phyloP scores from a whole-genome alignment of 2,888 invertebrate species.

The Xanthia togata region DNA sequence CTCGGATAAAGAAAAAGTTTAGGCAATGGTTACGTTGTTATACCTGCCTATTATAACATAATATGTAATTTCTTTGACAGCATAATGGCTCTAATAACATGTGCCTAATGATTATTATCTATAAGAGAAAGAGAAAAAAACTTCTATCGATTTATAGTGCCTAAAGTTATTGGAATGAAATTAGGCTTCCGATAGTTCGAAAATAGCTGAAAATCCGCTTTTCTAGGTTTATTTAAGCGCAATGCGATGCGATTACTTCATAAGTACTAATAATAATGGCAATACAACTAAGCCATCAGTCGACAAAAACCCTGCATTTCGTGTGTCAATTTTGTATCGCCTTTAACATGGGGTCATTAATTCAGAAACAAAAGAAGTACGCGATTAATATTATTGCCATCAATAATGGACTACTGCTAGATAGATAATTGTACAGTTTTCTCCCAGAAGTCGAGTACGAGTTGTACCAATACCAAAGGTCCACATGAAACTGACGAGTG shows the following conservation, averaged over 20 bases:
- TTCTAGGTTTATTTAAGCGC: conserved; percentile 1
- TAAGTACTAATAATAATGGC: background rate
- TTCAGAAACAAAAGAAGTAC: background rate
- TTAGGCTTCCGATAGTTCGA: background rate
- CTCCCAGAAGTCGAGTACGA: background rate
- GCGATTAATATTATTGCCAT: background rate
- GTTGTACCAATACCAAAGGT: too few relatives aligned
- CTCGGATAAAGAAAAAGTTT: conserved; percentile 15
- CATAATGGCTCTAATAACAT: conserved; percentile 35
- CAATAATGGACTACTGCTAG: background rate
- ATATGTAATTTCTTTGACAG: conserved; percentile 35
- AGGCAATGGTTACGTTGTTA: conserved; percentile 20
- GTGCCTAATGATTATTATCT: conserved; percentile 13
- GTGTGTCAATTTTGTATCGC: background rate
- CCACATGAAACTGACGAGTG: background rate
- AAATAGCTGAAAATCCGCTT: background rate
- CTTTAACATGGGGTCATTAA: background rate
- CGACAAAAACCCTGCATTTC: background rate
- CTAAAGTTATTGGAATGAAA: background rate
- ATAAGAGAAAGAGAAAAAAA: too few relatives aligned
- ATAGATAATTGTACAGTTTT: background rate
- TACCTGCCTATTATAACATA: conserved; percentile 22
- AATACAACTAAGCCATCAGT: background rate
- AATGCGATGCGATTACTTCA: conserved; percentile 3
- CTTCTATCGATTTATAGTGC: background rate